Evolutionary conservation across 1,140 invertebrate species (phyloP), one percentile per base, ranked within the genome.

Genomic region (Trichonephila clavipes): DNA sequence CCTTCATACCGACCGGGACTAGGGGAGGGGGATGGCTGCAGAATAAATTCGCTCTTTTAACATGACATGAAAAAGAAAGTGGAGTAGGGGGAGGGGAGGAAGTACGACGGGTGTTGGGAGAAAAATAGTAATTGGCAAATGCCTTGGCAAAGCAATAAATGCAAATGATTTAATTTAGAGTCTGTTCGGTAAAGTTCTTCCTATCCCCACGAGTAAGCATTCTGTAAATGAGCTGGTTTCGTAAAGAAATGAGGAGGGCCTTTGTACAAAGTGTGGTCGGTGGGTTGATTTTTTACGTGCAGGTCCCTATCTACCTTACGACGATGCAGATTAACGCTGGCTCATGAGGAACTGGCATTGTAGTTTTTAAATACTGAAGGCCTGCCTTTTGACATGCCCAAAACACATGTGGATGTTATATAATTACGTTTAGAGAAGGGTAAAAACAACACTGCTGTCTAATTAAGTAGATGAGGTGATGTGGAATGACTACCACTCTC

Each of bases 121-220:
- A 88, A 93, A 93, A 93, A 93, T 93, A 88, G 92, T 93, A 93
- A 93, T 93, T 93, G 92, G 92, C 92, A 93, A 93, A 88, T 93
- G 92, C 92, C 92, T 93, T 88, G 92, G 85, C 86, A 88, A 88
- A 93, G 92, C 92, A 93, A 93, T 93, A 88, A 93, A 93, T 93
- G 92, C 92, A 93, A 93, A 93, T 93, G 92, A 93, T 93, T 93
- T 93, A 93, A 93, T 93, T 93, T 93, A 93, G 92, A 93, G 92
- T 88, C 92, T 93, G 86, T 93, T 93, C 92, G 64, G 24, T 28
- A 58, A 88, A 88, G 92, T 88, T 81, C 86, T 88, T 82, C n/a
- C 58, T 24, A 88, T 93, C 83, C 92, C 92, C 92, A 82, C 34
- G 92, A 88, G 92, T 77, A 93, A 82, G 92, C 51, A 88, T 88